Percentiles rank a stretch among this genome's conserved stretches.
Conservation (phyloP, 2,113 vertebrate species). For the Solenodon paradoxus region DNA sequence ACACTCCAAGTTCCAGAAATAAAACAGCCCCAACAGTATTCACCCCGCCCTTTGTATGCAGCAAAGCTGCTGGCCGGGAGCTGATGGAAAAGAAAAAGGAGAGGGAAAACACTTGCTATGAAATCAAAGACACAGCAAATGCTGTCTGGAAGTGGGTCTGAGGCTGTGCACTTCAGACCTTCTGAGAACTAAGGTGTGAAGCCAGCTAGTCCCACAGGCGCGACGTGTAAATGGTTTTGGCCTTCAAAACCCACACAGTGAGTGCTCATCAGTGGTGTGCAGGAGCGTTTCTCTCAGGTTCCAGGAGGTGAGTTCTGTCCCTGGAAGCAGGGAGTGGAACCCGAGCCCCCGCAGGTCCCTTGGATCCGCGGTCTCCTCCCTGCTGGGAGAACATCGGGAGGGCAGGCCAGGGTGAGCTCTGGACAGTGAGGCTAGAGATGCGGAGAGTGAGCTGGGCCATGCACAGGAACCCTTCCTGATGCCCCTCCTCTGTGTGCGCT, state of each 20-base stretch:
- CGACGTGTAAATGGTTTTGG: neutral
- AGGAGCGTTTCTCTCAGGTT: neutral
- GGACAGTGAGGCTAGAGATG: no score
- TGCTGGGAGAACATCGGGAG: neutral
- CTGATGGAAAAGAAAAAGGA: neutral
- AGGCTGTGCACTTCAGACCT: neutral
- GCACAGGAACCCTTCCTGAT: no score
- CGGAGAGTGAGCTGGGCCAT: no score
- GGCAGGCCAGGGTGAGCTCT: neutral
- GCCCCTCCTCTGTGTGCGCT: neutral
- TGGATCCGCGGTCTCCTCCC: neutral
- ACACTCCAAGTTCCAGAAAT: conserved; percentile 74
- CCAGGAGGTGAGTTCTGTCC: neutral
- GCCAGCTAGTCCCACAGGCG: neutral
- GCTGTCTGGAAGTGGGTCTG: neutral
- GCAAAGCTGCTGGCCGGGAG: neutral
- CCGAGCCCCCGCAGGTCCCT: neutral
- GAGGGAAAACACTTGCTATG: neutral
- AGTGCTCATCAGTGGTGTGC: neutral
- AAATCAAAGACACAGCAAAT: neutral
- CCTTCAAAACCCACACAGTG: neutral
- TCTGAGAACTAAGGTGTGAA: neutral
- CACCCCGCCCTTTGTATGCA: neutral
- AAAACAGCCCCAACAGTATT: conserved; percentile 70
- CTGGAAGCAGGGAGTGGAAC: neutral